Base-by-base conservation (phyloP, 2,113 vertebrate species). In the Macaca mulatta region DNA sequence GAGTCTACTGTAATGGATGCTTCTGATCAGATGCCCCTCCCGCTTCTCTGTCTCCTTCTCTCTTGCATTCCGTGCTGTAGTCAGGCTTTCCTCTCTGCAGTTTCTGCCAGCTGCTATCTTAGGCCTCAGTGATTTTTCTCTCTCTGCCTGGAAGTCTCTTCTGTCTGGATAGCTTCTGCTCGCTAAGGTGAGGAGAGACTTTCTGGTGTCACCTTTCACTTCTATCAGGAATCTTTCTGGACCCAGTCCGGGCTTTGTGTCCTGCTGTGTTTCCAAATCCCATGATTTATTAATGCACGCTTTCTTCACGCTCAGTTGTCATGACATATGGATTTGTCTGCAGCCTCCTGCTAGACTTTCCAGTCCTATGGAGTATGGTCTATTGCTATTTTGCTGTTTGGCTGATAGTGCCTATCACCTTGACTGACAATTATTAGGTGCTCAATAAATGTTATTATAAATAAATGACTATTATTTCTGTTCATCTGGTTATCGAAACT, bases 381-480 rank as follows among this genome's bases (percentile, higher is more conserved):
- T 84, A 3, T 69, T 32, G 25, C 25, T 35, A 27, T 77, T 86
- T 91, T 81, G 16, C 50, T 85, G 25, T 89, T 85, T n/a, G 2
- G 25, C 78, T 79, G 69, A 70, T 22, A 16, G 3, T 72, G 40
- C 55, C 23, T 45, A 0, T n/a, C 40, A 25, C 25, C 70, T 64
- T 86, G 20, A 59, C 43, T 3, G 35, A 64, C 45, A 38, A 9
- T 57, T 45, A 16, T 8, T 61, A 52, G n/a, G 32, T 52, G 35
- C 22, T 91, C 32, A 77, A 5, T 52, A 84, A 88, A 74, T 88
- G 88, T n/a, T 69, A 69, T 35, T 55, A 81, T 75, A 69, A 87
- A 27, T 86, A 55, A 93, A 52, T 80, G 7, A 74, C 45, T 64
- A 57, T 74, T 70, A 43, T 45, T 85, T 94, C 80, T 89, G 25